Evolutionary conservation across 2,797 vertebrate species (phyloP), one percentile per base, ranked within the genome.

Genomic region (Hafferia zeledoni): DNA sequence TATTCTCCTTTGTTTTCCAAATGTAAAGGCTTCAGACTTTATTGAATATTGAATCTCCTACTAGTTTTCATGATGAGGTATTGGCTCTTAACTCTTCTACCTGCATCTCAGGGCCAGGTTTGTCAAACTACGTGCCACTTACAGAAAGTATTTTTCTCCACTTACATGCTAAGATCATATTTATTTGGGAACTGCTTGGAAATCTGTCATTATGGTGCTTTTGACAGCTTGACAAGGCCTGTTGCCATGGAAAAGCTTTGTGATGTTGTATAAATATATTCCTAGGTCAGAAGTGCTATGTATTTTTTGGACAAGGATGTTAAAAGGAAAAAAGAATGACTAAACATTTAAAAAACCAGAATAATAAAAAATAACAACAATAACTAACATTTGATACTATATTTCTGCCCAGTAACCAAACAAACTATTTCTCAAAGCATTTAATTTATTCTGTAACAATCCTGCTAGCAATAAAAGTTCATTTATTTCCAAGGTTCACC

Each of bases 221-320:
- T 95, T 96, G 97, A 97, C 96, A 96, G 97, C 97, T 97, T 97
- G 97, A 97, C 97, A 93, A 94, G 96, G 96, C 95, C 95, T 67
- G 97, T 98, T 98, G 96, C 97, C 97, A 98, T 98, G 97, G 98
- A 97, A 97, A 97, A 97, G 61, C 89, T 93, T 97, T 94, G 90
- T 97, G 97, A 97, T 98, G 96, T 96, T 98, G 95, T 97, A 98
- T 97, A 98, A 98, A 98, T 97, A 98, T 92, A 97, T 92, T 97
- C 95, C 85, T 90, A 82, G 97, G 97, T 98, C 97, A 97, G 89
- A 96, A 96, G 96, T 96, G 96, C 89, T 95, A 33, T 97, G 97
- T 97, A 95, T 76, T 96, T 97, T 97, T 97, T 98, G 97, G 97
- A 98, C 97, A 95, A 7, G 50, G 88, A 88, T 80, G 91, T 70